Evolutionary conservation across 92 coral and sea anemone genomes (phyloP).

Genomic region (Parazoanthus atlanticus): DNA sequence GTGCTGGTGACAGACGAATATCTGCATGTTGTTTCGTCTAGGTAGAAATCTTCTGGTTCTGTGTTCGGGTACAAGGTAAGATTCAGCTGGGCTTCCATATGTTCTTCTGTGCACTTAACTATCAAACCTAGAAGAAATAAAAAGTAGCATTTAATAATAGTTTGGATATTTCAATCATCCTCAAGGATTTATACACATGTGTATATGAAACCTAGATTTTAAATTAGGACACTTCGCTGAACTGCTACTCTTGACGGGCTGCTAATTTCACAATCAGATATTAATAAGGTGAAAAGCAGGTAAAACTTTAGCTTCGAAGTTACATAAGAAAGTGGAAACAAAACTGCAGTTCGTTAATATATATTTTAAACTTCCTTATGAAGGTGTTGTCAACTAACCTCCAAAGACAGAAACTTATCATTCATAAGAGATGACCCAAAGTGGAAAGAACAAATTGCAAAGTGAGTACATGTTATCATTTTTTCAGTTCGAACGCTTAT

Average conservation of each 20-base stretch:
- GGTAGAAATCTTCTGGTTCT: constrained; percentile 46
- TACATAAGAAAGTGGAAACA: background rate
- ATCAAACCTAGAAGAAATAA: background rate
- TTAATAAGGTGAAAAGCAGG: background rate
- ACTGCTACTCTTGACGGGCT: background rate
- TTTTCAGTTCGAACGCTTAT: too few relatives aligned
- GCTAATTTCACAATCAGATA: background rate
- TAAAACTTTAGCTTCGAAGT: background rate
- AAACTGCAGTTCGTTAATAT: background rate
- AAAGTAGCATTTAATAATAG: background rate
- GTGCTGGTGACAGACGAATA: constrained; percentile 55
- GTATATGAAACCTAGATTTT: too few relatives aligned
- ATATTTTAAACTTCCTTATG: too few relatives aligned
- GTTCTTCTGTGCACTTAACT: constrained; percentile 6
- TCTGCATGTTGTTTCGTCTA: constrained; percentile 59
- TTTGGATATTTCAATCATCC: too few relatives aligned
- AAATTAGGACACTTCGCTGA: too few relatives aligned
- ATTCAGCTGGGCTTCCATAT: constrained; percentile 30
- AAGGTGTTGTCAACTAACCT: background rate
- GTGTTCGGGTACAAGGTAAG: background rate
- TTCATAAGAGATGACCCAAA: too few relatives aligned
- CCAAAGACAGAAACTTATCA: too few relatives aligned
- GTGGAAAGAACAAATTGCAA: too few relatives aligned
- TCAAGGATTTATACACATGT: too few relatives aligned
- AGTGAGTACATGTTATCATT: too few relatives aligned